These are phyloP conservation scores for Anguilla anguilla DNA, from an alignment of 2,797 vertebrate species.

Conservation along the genomic window DNA sequence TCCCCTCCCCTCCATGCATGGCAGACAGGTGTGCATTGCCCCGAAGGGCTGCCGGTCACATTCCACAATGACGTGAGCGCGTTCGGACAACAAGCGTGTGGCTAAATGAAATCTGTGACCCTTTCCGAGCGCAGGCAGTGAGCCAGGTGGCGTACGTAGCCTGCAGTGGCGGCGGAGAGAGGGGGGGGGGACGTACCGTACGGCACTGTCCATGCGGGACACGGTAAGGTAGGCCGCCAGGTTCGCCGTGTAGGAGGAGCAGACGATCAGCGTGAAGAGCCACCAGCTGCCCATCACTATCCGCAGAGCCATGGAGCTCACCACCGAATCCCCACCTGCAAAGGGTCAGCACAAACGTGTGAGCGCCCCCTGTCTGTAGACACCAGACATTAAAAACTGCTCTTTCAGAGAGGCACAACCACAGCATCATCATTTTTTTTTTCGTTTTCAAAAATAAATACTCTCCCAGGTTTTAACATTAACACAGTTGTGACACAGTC, in stretches of 20 bases:
- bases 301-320: conserved; percentile 87
- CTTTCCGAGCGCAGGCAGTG: not conserved
- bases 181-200: conserved; percentile 75
- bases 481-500: not conserved
- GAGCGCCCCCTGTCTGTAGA: not conserved
- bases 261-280: conserved; percentile 97
- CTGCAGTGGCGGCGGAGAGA: too few relatives aligned
- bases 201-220: conserved; percentile 94
- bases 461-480: not conserved
- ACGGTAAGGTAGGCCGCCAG: conserved; percentile 95
- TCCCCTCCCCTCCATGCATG: too few relatives aligned
- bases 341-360: not conserved
- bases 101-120: too few relatives aligned
- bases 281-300: conserved; percentile 99
- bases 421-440: not conserved
- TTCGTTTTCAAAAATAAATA: not conserved
- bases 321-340: conserved; percentile 82
- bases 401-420: not conserved
- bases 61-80: too few relatives aligned
- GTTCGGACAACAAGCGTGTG: too few relatives aligned
- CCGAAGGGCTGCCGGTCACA: too few relatives aligned
- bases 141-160: not conserved
- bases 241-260: conserved; percentile 96
- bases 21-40: too few relatives aligned
- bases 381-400: not conserved